Base-by-base conservation (phyloP, 2,888 invertebrate species). In the Oxystoma pomonae region DNA sequence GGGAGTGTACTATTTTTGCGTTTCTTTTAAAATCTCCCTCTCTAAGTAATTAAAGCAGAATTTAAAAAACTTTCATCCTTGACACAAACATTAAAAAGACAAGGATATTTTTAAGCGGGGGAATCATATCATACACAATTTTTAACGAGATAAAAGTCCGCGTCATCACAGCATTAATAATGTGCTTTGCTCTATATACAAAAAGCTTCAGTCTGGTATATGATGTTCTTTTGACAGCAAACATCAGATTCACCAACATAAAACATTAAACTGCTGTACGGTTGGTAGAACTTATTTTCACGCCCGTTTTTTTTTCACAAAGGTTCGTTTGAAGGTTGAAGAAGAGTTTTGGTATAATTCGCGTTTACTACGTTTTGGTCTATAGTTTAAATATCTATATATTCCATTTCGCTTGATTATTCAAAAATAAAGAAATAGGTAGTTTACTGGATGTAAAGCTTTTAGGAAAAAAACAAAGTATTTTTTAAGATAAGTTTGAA, bases 61-160 rank as follows among this genome's bases (percentile, higher is more conserved):
- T 35, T 35, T n/a, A n/a, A 60, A 35, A 52, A 56, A 56, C 49
- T 57, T 56, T 59, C 63, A 59, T 52, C 57, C 59, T 22, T 7
- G n/a, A 22, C 20, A 9, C 55, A 12, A 17, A 59, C 9, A 35
- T 57, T 52, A 35, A 58, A 61, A 65, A 65, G 61, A 65, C 35
- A 35, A 35, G 12, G 5, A 35, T 7, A 3, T 7, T 35, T 35
- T 35, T 35, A 35, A 35, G 5, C 3, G 35, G 12, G 35, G 35
- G 12, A 35, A 35, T 35, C 68, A 65, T 67, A 72, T 71, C 70
- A 70, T 69, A 69, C n/a, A n/a, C 69, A 73, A 74, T 74, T 76
- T 75, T 74, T 74, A 73, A 75, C 74, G 73, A 75, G 73, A 76
- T 76, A 75, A 74, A 75, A 75, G 74, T 75, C 73, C 73, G 70